Conservation (phyloP, 2,888 invertebrate genomes). For the Antheraea yamamai region DNA sequence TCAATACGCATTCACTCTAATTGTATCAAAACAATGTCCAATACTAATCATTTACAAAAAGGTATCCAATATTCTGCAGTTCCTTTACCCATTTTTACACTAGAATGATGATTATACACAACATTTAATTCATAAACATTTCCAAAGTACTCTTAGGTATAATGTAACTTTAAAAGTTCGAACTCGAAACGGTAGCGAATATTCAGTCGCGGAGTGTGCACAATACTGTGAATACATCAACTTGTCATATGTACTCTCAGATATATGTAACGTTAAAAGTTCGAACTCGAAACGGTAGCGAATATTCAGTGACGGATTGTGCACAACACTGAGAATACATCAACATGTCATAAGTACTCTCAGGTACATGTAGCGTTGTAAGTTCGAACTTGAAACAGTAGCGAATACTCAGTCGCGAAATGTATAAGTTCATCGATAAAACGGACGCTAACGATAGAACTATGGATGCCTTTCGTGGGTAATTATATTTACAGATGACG, state of each 20-base stretch:
- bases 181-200: too few species aligned
- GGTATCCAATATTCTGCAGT: slow-evolving; percentile 55
- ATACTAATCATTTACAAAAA: slow-evolving; percentile 37
- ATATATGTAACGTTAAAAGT: too few species aligned
- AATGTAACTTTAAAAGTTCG: background rate
- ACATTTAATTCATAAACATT: background rate
- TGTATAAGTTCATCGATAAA: background rate
- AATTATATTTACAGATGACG: background rate
- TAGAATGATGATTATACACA: slow-evolving; percentile 5
- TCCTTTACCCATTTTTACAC: slow-evolving; percentile 38
- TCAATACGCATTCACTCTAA: slow-evolving; percentile 1
- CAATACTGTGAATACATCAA: too few species aligned
- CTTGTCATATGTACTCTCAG: too few species aligned
- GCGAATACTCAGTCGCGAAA: background rate
- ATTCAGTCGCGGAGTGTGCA: too few species aligned
- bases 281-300: too few species aligned
- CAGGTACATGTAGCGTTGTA: too few species aligned
- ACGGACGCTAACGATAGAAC: background rate
- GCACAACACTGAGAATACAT: too few species aligned
- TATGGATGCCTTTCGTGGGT: background rate
- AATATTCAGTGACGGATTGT: background rate
- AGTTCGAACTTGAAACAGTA: too few species aligned
- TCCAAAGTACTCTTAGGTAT: background rate
- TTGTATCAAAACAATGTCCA: slow-evolving; percentile 22
- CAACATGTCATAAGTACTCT: too few species aligned